Evolutionary conservation across 2,113 vertebrate genomes (phyloP).

Genomic region (Amblyopsis rosae): DNA sequence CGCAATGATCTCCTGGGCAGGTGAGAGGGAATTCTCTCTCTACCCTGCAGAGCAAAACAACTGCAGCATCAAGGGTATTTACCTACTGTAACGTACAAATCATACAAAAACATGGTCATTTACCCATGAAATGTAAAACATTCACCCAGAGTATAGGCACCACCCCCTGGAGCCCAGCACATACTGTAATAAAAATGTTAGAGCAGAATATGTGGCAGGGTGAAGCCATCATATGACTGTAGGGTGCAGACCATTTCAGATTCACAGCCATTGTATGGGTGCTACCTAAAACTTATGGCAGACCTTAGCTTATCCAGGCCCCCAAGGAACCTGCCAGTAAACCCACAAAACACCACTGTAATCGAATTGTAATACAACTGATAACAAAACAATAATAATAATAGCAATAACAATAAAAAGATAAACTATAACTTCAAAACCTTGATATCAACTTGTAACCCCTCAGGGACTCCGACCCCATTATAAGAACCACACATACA

Average conservation of each 20-base stretch:
- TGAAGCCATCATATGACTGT: slow-evolving; percentile 7
- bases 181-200: slow-evolving; percentile 12
- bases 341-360: neutral
- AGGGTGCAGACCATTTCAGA: slow-evolving; percentile 32
- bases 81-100: slow-evolving; percentile 11
- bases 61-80: neutral
- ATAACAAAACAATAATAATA: neutral
- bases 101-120: slow-evolving; percentile 19
- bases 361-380: neutral
- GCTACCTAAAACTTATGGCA: neutral
- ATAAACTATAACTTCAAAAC: no score
- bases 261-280: slow-evolving; percentile 30
- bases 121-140: slow-evolving; percentile 18
- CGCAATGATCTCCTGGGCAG: slow-evolving; percentile 45
- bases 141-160: neutral
- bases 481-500: no score
- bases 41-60: slow-evolving; percentile 23
- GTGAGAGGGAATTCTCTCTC: slow-evolving; percentile 49
- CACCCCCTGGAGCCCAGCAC: slow-evolving; percentile 5
- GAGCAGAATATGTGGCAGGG: neutral
- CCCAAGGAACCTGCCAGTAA: no score
- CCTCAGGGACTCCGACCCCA: no score
- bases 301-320: no score
- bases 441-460: no score
- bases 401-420: neutral